Evolutionary conservation across 2,113 vertebrate species (phyloP), one percentile per base, ranked within the genome.

Genomic region (Melierax canorus): DNA sequence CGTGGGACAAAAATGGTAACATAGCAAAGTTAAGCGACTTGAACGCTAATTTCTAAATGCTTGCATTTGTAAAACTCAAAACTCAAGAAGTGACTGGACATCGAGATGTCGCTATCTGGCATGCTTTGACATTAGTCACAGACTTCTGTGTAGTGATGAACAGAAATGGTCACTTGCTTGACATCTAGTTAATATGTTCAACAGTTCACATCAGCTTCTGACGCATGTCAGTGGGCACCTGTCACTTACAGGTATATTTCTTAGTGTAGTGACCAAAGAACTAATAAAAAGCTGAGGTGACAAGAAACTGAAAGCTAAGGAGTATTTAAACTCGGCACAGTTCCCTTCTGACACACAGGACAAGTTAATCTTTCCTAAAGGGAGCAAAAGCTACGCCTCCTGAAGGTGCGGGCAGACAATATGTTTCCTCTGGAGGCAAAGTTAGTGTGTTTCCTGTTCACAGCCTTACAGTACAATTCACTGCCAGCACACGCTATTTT

Each of bases 341-440:
- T 59, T 91, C 32, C 46, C 27, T 78, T 92, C 45, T 72, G 53
- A 90, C 46, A 38, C 68, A 59, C 4, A 36, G 58, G 43, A 38
- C 29, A 56, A 63, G 80, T 63, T 78, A 78, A 51, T 75, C 26
- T 90, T 82, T 72, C 56, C 43, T 23, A 90, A 74, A 72, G 39
- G 20, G 23, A 76, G 78, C 34, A 76, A 87, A 88, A 93, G 16
- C 48, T 72, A 2, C 63, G 69, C 38, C 81, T 93, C 45, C 43
- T 92, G 85, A 88, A 88, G 74, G 85, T 82, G 85, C 64, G 51
- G 88, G 88, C 78, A 87, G 74, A 92, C 74, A 88, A 81, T 78
- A 55, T 6, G 2, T 72, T 90, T 96, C 81, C 85, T 92, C 85
- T 95, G 74, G 53, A 88, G 85, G 71, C 77, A 88, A 82, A 93